Percentiles rank a stretch among this genome's conserved stretches.
Conservation (phyloP, 2,888 invertebrate genomes). For the Altica lythri region DNA sequence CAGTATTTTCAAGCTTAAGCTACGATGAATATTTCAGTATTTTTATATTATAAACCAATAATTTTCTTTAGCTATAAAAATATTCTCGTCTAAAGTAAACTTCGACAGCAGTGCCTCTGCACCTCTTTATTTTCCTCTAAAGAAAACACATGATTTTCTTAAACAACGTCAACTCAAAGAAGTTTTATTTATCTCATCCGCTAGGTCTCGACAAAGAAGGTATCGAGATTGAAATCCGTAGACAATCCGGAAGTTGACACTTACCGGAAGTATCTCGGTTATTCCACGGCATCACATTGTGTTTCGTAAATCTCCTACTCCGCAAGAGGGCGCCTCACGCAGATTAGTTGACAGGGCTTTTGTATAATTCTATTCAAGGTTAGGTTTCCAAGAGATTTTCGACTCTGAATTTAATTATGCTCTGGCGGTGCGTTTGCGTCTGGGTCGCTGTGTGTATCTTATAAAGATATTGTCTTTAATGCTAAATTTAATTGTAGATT, state of each 20-base stretch:
- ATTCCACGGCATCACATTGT: constrained; percentile 14
- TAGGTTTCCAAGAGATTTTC: constrained; percentile 5
- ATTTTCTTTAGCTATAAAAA: too few species aligned
- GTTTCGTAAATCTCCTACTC: constrained; percentile 4
- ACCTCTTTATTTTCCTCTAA: neutral
- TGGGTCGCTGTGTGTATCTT: too few species aligned
- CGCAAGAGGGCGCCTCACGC: constrained; percentile 4
- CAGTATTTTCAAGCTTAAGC: too few species aligned
- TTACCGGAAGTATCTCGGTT: constrained; percentile 22
- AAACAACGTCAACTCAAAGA: neutral
- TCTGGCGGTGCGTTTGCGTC: too few species aligned
- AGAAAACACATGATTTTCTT: constrained; percentile 2
- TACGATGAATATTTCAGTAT: too few species aligned
- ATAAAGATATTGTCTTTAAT: too few species aligned
- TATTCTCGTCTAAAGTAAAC: too few species aligned
- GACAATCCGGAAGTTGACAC: constrained; percentile 20
- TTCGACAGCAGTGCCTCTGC: too few species aligned
- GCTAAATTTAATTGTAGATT: too few species aligned
- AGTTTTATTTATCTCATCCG: constrained; percentile 15
- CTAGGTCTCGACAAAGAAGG: constrained; percentile 8
- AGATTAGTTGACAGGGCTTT: constrained; percentile 16
- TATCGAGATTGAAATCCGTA: constrained; percentile 20
- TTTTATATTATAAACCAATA: too few species aligned
- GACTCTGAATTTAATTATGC: constrained; percentile 7
- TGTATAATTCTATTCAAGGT: constrained; percentile 12